Evolutionary conservation across 2,888 invertebrate genomes (phyloP).

Genomic region (Nomada fabriciana): DNA sequence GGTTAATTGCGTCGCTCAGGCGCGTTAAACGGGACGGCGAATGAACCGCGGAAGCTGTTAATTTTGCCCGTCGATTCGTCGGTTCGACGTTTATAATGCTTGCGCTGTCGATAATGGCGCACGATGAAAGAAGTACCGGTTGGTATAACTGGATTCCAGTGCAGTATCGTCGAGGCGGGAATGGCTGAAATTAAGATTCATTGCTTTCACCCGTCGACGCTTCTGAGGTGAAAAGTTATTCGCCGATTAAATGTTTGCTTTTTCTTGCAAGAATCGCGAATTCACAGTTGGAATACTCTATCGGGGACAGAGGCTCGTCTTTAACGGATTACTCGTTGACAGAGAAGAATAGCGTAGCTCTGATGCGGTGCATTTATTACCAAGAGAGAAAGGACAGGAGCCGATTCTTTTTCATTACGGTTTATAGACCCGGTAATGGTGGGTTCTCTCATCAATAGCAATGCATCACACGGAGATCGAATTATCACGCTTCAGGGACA

Average conservation of each 20-base stretch:
- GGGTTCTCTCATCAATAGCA: slow-evolving; percentile 54
- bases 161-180: neutral
- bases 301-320: neutral
- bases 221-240: too few relatives aligned
- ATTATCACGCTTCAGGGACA: slow-evolving; percentile 62
- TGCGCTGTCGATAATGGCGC: slow-evolving; percentile 11
- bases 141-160: neutral
- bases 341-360: slow-evolving; percentile 12
- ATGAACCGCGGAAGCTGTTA: slow-evolving; percentile 20
- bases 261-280: neutral
- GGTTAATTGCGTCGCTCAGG: slow-evolving; percentile 16
- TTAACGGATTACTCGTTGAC: slow-evolving; percentile 14
- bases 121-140: slow-evolving; percentile 17
- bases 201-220: too few relatives aligned
- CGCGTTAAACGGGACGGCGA: slow-evolving; percentile 8
- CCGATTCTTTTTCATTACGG: slow-evolving; percentile 47
- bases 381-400: slow-evolving; percentile 3
- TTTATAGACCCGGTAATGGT: slow-evolving; percentile 20
- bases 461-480: slow-evolving; percentile 62
- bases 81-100: slow-evolving; percentile 26
- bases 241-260: neutral
- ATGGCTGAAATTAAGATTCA: too few relatives aligned
- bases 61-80: slow-evolving; percentile 42
- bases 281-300: neutral
- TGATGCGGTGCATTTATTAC: slow-evolving; percentile 38